phyloP scores from a whole-genome alignment of 2,888 invertebrate species.

The Petrolisthes cinctipes region DNA sequence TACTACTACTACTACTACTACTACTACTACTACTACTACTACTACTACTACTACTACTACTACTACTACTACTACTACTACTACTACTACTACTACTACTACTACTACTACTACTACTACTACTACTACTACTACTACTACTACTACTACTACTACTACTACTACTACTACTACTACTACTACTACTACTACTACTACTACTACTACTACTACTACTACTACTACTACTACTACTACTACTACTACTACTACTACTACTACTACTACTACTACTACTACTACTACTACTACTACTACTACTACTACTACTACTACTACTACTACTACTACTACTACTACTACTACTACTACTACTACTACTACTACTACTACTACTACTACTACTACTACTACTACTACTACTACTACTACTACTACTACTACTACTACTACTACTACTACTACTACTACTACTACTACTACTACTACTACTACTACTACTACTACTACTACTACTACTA shows the following conservation, averaged over 20 bases:
- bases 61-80: slow-evolving; percentile 1
- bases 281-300: slow-evolving; percentile 1
- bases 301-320: slow-evolving; percentile 1
- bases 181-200: slow-evolving; percentile 1
- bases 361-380: slow-evolving; percentile 1
- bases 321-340: slow-evolving; percentile 1
- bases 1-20: slow-evolving; percentile 1
- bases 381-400: slow-evolving; percentile 1
- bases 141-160: slow-evolving; percentile 1
- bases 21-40: slow-evolving; percentile 1
- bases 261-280: slow-evolving; percentile 1
- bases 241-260: slow-evolving; percentile 1
- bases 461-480: slow-evolving; percentile 1
- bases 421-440: slow-evolving; percentile 1
- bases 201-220: slow-evolving; percentile 1
- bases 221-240: not conserved
- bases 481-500: slow-evolving; percentile 1
- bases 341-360: slow-evolving; percentile 1
- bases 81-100: not conserved
- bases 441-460: slow-evolving; percentile 1
- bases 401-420: not conserved
- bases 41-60: slow-evolving; percentile 1
- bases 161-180: slow-evolving; percentile 1
- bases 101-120: slow-evolving; percentile 1
- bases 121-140: slow-evolving; percentile 1